phyloP scores from a whole-genome alignment of 2,888 invertebrate genomes.

The Diachrysia chrysitis region DNA sequence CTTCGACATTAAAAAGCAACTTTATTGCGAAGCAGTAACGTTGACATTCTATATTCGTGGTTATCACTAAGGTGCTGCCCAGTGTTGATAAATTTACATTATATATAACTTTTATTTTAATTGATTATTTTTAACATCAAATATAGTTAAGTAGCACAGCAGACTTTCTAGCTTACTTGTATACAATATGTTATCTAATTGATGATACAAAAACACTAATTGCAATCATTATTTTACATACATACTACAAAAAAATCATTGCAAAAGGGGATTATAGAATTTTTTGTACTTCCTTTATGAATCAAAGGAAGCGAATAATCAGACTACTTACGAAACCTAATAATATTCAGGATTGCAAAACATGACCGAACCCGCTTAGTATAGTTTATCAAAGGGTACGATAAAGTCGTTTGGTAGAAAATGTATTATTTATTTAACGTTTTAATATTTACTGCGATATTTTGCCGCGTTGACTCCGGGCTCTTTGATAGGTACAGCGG shows the following conservation, averaged over 20 bases:
- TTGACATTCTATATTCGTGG: too few species aligned
- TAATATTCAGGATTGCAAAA: constrained; percentile 50
- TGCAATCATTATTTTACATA: not conserved
- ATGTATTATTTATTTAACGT: constrained; percentile 64
- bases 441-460: constrained; percentile 65
- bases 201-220: not conserved
- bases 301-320: constrained; percentile 45
- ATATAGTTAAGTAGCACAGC: too few species aligned
- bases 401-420: constrained; percentile 51
- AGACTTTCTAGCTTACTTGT: too few species aligned
- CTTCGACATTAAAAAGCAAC: too few species aligned
- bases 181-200: not conserved
- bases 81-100: too few species aligned
- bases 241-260: constrained; percentile 22
- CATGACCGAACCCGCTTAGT: constrained; percentile 35
- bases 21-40: too few species aligned
- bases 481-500: constrained; percentile 75
- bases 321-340: constrained; percentile 47
- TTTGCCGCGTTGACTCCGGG: constrained; percentile 58
- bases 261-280: constrained; percentile 28
- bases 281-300: constrained; percentile 52
- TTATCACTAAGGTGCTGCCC: too few species aligned
- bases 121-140: too few species aligned
- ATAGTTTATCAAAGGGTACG: constrained; percentile 50
- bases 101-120: too few species aligned